Conservation (phyloP, 1,140 invertebrate species). For the Pissodes strobi region DNA sequence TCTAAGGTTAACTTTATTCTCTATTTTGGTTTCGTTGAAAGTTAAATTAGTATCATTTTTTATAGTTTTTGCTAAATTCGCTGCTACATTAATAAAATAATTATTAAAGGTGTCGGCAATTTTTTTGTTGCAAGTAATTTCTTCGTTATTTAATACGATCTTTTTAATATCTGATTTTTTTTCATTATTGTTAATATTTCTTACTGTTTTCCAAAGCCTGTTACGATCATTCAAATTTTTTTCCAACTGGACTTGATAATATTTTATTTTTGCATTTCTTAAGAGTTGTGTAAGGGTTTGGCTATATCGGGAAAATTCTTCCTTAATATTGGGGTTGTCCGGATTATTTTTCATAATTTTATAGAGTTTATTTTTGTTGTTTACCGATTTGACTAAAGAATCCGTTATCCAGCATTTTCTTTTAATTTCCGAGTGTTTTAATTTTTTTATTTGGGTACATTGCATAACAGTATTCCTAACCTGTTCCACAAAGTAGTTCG, state of each 20-base stretch:
- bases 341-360: too few species aligned
- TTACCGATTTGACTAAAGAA: background rate
- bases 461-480: background rate
- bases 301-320: too few species aligned
- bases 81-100: too few species aligned
- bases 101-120: too few species aligned
- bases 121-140: background rate
- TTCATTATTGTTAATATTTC: background rate
- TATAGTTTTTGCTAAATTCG: too few species aligned
- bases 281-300: too few species aligned
- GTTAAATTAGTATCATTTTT: too few species aligned
- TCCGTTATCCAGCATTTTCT: background rate
- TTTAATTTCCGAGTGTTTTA: background rate
- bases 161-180: background rate
- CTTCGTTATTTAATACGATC: background rate
- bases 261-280: background rate
- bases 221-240: background rate
- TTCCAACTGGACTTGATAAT: background rate
- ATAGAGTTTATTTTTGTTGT: background rate
- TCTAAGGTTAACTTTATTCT: too few species aligned
- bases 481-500: background rate
- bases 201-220: background rate
- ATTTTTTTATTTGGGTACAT: background rate
- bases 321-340: too few species aligned
- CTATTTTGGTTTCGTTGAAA: too few species aligned